Base-by-base conservation (phyloP, 2,888 invertebrate genomes). In the Pycnomerus fuliginosus region DNA sequence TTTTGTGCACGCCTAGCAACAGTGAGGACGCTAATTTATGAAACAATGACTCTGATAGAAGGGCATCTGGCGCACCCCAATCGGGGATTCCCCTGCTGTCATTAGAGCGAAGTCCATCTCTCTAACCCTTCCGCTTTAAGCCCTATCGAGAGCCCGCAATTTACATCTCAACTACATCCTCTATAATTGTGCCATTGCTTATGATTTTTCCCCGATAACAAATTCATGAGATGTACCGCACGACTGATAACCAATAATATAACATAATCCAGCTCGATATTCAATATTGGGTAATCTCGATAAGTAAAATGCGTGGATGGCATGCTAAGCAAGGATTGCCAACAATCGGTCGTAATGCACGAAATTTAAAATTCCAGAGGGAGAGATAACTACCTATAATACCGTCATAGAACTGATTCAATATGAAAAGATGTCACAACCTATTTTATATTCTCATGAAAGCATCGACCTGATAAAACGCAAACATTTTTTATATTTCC, bases 301-400 rank as follows among this genome's bases (percentile, higher is more conserved):
- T 59, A 56, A 61, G 55, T 55, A 55, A 50, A 55, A 53, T 49
- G 53, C 52, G 60, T 48, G 57, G 48, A 53, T 49, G 32, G 61
- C 56, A 62, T 62, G 53, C 53, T 50, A 53, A 56, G 53, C 52
- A 55, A 46, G 50, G 47, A 48, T 48, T 41, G 50, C 45, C 50
- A 44, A 44, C 52, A 55, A 55, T 52, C 55, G 58, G 42, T 40
- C 49, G 48, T 61, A 59, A 59, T 58, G 55, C 56, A 48, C 46
- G 51, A 44, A 56, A 54, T 57, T 57, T 58, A 41, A 59, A 57
- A 60, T 58, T 52, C 60, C 55, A 46, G 47, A 52, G 58, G 58
- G 58, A 52, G 60, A 60, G 60, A 62, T 62, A 62, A 62, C 61
- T 60, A 58, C 56, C 58, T 53, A 58, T 61, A 62, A 61, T 56